phyloP scores from a whole-genome alignment of 2,888 invertebrate genomes.

The Keiferia lycopersicella region DNA sequence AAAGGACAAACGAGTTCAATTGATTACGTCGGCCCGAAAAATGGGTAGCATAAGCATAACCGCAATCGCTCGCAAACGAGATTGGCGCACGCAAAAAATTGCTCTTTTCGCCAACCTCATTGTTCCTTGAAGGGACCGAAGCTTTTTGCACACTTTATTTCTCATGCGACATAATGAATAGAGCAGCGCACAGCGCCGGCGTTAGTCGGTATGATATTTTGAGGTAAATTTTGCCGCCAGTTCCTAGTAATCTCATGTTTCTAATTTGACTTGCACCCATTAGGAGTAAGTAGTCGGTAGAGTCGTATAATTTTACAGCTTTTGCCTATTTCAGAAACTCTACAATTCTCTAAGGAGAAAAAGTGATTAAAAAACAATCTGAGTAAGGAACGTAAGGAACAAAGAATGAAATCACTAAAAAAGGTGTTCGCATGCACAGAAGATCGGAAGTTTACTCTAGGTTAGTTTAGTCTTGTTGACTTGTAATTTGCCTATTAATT shows the following conservation, averaged over 20 bases:
- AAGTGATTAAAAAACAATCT: too few species aligned
- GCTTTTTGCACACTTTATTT: conserved; percentile 56
- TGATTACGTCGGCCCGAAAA: conserved; percentile 8
- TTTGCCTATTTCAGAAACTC: background rate
- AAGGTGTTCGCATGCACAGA: background rate
- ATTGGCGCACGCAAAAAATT: conserved; percentile 58
- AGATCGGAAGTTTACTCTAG: background rate
- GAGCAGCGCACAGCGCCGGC: conserved; percentile 28
- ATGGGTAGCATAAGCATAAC: conserved; percentile 39
- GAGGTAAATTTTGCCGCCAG: conserved; percentile 31
- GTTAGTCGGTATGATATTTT: conserved; percentile 36
- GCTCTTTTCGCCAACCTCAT: conserved; percentile 54
- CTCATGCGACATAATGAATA: conserved; percentile 51
- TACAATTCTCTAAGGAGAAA: too few species aligned
- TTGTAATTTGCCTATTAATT: too few species aligned
- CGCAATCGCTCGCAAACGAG: conserved; percentile 52
- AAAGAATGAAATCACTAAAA: background rate
- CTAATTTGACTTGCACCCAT: conserved; percentile 8
- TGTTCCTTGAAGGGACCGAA: conserved; percentile 57
- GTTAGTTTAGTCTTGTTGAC: too few species aligned
- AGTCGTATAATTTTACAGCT: background rate
- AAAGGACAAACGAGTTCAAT: conserved; percentile 13
- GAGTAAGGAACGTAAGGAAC: background rate
- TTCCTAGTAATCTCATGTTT: conserved; percentile 10
- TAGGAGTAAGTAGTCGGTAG: background rate